Base-by-base conservation (phyloP, 2,797 vertebrate genomes). In the Pipistrellus pygmaeus region DNA sequence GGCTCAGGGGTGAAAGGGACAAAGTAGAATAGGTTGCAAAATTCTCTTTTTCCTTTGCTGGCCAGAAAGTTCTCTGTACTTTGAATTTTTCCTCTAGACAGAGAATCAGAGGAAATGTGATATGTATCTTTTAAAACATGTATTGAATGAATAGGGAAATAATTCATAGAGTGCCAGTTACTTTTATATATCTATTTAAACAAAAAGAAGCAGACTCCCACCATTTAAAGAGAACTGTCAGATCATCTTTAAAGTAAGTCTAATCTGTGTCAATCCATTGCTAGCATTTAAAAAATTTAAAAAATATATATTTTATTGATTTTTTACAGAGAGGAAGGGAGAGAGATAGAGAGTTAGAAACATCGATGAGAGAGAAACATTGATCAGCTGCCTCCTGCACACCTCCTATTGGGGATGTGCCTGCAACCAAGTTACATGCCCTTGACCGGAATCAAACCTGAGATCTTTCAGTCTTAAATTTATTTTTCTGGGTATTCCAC, bases 51-150 rank as follows among this genome's bases (percentile, higher is more conserved):
- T 75, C n/a, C 15, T 91, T 14, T 5, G 2, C 8, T 41, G 32
- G 62, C 20, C 64, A 32, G 64, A 72, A 80, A 66, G 10, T 21
- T 10, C 55, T 85, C 69, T 82, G 53, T 44, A 78, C 35, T 93
- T 93, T 27, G 30, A 95, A 78, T 78, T 85, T 21, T 93, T 25
- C 46, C 69, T 86, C 23, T 78, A 86, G 44, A 68, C 21, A 85
- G 66, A 64, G 41, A 71, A 38, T 82, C 51, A 75, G 38, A 92
- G 27, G 32, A 86, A 84, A 23, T 88, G 38, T 60, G 46, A 25
- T 44, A 53, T 2, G 3, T 71, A 14, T 17, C 18, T 77, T 88
- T 57, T 3, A 13, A 82, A 85, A 85, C 51, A 80, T 84, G 60
- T 21, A 27, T 92, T 80, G 87, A 69, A n/a, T 89, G 23, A 76